Base-by-base conservation (phyloP, 1,140 invertebrate genomes). In the Scaptomyza graminum region DNA sequence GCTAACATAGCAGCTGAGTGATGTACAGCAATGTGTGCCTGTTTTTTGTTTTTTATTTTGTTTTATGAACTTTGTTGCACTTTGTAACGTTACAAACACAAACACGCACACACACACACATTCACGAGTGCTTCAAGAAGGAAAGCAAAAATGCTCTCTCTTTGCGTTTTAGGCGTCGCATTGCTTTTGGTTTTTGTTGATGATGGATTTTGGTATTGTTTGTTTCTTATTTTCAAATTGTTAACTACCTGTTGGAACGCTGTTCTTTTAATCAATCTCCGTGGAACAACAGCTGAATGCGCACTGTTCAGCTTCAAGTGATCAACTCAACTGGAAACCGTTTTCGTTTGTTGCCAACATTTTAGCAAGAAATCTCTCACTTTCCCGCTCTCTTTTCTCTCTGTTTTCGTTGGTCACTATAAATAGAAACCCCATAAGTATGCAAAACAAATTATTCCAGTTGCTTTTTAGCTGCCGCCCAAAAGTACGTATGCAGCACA, bases 1-100 rank as follows among this genome's bases (percentile, higher is more conserved):
- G 55, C 43, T 28, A 67, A 39, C 55, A 12, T 9, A 39, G 41
- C 15, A 37, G 28, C 37, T 50, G 7, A 50, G 46, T 47, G 44
- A 44, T n/a, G n/a, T 55, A 44, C 15, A 44, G 25, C 46, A n/a
- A n/a, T 57, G 34, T 72, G 37, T 43, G 18, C 11, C 16, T 66
- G 41, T 46, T 55, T 18, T 43, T n/a, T n/a, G n/a, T 65, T 15
- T 57, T 56, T 51, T 50, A 3, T 9, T 57, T 43, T 49, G 15
- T 59, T 44, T 31, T 34, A 34, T n/a, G 37, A n/a, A 60, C 13
- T 47, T 49, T 43, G 55, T 49, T 54, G 69, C 50, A 67, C 69
- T 72, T 72, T 72, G 69, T 55, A 72, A 54, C 55, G 34, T 55
- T 61, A 59, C 49, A 55, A 47, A 41, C 28, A 60, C 63, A 49